Evolutionary conservation across 2,888 invertebrate species (phyloP), one percentile per base, ranked within the genome.

Genomic region (Habrosyne pyritoides): DNA sequence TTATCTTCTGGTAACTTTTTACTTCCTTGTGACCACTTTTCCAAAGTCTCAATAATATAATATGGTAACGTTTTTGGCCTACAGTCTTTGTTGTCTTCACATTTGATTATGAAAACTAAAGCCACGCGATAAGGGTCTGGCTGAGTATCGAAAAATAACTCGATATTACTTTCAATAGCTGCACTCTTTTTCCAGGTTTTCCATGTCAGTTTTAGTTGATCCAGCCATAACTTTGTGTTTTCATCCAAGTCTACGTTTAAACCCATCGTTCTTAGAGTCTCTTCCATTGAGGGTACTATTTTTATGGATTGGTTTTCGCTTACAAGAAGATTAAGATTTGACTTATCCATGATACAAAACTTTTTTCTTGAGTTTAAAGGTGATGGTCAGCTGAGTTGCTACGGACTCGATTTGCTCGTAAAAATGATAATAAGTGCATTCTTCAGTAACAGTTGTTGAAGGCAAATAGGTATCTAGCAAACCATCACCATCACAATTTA

Each of bases 11-110:
- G 91, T 50, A 76, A 76, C 64, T 73, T 83, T 73, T 79, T 76
- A 78, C 64, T 73, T 56, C 78, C 63, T 24, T 78, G 71, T 46
- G 93, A 89, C 85, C 94, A 94, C 61, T 90, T 92, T 61, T 93
- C 86, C 60, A 95, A 90, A 54, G 93, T 93, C 78, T 95, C 95
- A 64, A 95, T 89, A 61, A 95, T 94, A 64, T 93, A 93, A 74
- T 94, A 92, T 26, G 95, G 92, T 54, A 95, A 89, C 33, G 94
- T 89, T 79, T 93, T 95, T 30, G 89, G 90, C 82, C 95, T 95
- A 55, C 94, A 93, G 70, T 94, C 93, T 77, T 94, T 93, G 66
- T 93, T 94, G 64, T 95, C 95, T 60, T 93, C 89, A 69, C 94
- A 94, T 76, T 94, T 94, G 56, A 94, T 93, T 55, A 95, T 83